Base-by-base conservation (phyloP, 2,113 vertebrate species). In the Vulpes ferrilata region DNA sequence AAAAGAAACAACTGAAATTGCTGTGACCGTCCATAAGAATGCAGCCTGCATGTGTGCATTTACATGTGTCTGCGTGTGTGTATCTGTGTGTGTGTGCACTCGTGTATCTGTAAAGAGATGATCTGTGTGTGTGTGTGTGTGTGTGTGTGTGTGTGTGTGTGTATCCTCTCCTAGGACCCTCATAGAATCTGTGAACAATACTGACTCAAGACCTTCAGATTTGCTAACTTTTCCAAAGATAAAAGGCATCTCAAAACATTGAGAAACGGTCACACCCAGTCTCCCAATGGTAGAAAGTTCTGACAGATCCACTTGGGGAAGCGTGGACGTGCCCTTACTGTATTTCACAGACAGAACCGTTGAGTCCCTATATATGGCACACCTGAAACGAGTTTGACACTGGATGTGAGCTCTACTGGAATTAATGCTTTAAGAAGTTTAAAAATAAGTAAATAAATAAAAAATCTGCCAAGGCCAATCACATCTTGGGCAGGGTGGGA, bases 1-100 rank as follows among this genome's bases (percentile, higher is more conserved):
- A 62, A 92, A 94, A 93, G 30, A n/a, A 35, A 59, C 11, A n/a
- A 55, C 57, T 82, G 62, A 83, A 73, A 89, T 62, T 35, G 5
- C 5, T 69, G 27, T 60, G 8, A 3, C 23, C 4, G 1, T 32
- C 23, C 22, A 0, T 17, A 48, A 79, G n/a, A 65, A 55, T 3
- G 1, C 8, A 59, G 7, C 30, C 30, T 8, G n/a, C 3, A 0
- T 30, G 43, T 5, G 43, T 17, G 43, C 43, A 43, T 43, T 43
- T 43, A 43, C 43, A 43, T 43, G 74, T 30, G 13, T 78, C 25
- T 25, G 35, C 23, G 6, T 16, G 73, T n/a, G 20, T 11, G 30
- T 11, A 1, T 80, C 13, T 10, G 4, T n/a, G 43, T 22, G 51
- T 11, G 13, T 71, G 4, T 0, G 6, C 10, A 5, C 73, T 10